phyloP scores from a whole-genome alignment of 2,888 invertebrate genomes.

The Cinara cedri region DNA sequence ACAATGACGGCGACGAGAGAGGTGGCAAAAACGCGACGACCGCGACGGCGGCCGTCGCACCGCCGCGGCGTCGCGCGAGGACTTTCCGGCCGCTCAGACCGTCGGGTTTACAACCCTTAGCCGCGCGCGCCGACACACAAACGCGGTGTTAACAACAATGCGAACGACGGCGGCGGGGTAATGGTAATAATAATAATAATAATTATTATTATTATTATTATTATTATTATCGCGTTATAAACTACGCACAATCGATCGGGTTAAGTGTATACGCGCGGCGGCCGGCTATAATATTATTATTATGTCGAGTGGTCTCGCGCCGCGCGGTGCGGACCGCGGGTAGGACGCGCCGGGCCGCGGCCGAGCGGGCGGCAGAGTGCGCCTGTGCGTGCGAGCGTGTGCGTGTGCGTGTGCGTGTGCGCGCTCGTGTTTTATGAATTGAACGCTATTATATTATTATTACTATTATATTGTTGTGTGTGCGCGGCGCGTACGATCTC shows the following conservation, averaged over 20 bases:
- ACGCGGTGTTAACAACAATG: slow-evolving; percentile 19
- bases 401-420: neutral
- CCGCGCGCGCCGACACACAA: neutral
- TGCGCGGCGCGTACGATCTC: too few species aligned
- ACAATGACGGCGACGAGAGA: neutral
- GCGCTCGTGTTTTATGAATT: slow-evolving; percentile 37
- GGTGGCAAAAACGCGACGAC: neutral
- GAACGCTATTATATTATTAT: neutral
- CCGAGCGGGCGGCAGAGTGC: too few species aligned
- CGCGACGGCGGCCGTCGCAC: neutral
- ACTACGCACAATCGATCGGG: slow-evolving; percentile 40
- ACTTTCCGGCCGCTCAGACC: too few species aligned
- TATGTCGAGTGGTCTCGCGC: too few species aligned
- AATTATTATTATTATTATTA: slow-evolving; percentile 43
- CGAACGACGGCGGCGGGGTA: neutral
- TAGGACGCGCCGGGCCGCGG: too few species aligned
- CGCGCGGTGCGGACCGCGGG: too few species aligned
- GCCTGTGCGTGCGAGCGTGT: too few species aligned
- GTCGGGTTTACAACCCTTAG: too few species aligned
- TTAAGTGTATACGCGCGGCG: slow-evolving; percentile 6
- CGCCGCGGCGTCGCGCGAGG: neutral
- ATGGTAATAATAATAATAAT: slow-evolving; percentile 25
- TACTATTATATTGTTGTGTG: too few species aligned
- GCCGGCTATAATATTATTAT: too few species aligned
- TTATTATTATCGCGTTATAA: slow-evolving; percentile 48